phyloP scores from a whole-genome alignment of 2,113 vertebrate genomes.

The Atrichornis clamosus region DNA sequence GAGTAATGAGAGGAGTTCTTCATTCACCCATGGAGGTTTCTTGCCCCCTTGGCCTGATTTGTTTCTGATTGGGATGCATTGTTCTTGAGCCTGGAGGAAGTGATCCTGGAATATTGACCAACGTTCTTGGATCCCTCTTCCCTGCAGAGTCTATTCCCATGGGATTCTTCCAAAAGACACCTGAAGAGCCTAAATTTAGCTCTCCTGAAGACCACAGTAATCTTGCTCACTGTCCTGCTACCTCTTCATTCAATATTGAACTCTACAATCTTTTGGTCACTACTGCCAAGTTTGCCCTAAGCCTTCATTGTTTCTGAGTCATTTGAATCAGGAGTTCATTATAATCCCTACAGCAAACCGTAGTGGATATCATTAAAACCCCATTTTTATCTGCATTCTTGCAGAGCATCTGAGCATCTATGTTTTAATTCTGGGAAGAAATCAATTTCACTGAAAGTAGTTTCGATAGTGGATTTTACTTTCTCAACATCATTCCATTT shows the following conservation, averaged over 20 bases:
- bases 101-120: background rate
- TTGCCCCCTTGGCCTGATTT: background rate
- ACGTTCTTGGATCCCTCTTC: fast-evolving
- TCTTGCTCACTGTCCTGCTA: background rate
- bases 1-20: background rate
- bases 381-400: background rate
- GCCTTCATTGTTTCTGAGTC: background rate
- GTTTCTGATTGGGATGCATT: background rate
- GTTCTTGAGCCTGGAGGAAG: background rate
- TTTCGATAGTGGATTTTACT: background rate
- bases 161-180: background rate
- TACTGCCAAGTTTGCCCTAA: background rate
- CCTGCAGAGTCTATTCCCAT: background rate
- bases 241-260: background rate
- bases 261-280: background rate
- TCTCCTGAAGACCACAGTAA: background rate
- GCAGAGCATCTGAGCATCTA: background rate
- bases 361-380: background rate
- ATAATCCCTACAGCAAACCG: background rate
- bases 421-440: background rate
- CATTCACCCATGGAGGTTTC: background rate
- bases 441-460: background rate
- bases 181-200: background rate
- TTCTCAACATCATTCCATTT: background rate
- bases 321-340: background rate